Percentiles rank a stretch among this genome's conserved stretches.
Conservation (phyloP, 2,797 vertebrate genomes). For the Natrix natrix region DNA sequence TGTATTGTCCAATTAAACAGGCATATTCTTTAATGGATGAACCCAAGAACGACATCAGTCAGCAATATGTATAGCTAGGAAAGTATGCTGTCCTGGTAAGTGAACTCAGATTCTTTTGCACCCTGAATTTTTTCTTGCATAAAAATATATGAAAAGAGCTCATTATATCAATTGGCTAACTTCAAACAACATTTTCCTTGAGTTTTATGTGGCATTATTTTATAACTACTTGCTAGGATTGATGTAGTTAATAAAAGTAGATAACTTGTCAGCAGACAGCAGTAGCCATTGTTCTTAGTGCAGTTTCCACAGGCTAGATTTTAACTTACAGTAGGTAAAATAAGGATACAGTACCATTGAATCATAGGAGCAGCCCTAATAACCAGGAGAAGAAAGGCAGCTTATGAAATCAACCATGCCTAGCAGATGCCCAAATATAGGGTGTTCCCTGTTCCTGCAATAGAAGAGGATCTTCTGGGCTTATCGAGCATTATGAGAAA, state of each 20-base stretch:
- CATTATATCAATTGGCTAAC: not conserved
- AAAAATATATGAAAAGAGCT: not conserved
- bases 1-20: not conserved
- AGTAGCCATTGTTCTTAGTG: slow-evolving; percentile 40
- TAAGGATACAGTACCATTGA: slow-evolving; percentile 50
- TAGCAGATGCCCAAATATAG: slow-evolving; percentile 55
- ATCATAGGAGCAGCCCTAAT: slow-evolving; percentile 40
- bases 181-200: slow-evolving; percentile 15
- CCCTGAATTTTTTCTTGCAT: not conserved
- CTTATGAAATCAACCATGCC: slow-evolving; percentile 60
- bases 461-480: slow-evolving; percentile 4
- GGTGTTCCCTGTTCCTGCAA: slow-evolving; percentile 27
- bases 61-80: not conserved
- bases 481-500: slow-evolving; percentile 22
- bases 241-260: slow-evolving; percentile 41
- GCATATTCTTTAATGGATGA: not conserved
- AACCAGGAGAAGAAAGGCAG: slow-evolving; percentile 58
- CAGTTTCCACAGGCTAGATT: slow-evolving; percentile 44
- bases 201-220: slow-evolving; percentile 22
- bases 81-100: not conserved
- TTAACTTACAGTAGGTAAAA: slow-evolving; percentile 47
- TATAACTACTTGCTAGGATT: slow-evolving; percentile 39
- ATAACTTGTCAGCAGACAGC: slow-evolving; percentile 43
- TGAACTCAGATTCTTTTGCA: not conserved
- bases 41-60: not conserved